Base-by-base conservation (phyloP, 2,113 vertebrate species). In the Mirounga angustirostris region DNA sequence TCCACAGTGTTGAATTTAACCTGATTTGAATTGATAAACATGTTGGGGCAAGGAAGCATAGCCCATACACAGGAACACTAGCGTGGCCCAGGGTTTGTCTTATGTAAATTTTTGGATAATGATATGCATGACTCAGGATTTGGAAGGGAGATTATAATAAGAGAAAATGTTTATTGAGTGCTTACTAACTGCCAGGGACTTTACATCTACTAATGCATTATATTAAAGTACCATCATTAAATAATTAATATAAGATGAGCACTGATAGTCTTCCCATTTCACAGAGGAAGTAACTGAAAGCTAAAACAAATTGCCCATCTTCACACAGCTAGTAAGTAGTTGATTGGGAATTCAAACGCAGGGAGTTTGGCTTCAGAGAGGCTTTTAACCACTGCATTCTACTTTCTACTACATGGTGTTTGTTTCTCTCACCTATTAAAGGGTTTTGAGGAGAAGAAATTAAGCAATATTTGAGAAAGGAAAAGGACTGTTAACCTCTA, bases 11-110 rank as follows among this genome's bases (percentile, higher is more conserved):
- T 95, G 52, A 52, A 56, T 71, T 89, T 56, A 86, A 36, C 6
- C 14, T 18, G 19, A 46, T 28, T 76, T 91, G 40, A 87, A 40
- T 14, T 13, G 52, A 69, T 22, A 50, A 74, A 63, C 50, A 52
- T 1, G 3, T 1, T 63, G n/a, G 80, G 1, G 7, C 7, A 52
- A 5, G 12, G 1, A 4, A 67, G 2, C 59, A 81, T 1, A 58
- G 6, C 6, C 18, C 11, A 30, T 22, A 6, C 9, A 1, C 0
- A 0, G 33, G 63, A 92, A 9, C 2, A 0, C 28, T 52, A n/a
- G 8, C 2, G 4, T 28, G 22, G 33, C 36, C 43, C 46, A 65
- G 18, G 12, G 11, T 73, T 83, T 82, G 24, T 59, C 22, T 24
- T 50, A 2, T 30, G 14, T 33, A 52, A 63, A 15, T 8, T 95